Conservation (phyloP, 2,888 invertebrate genomes). For the Hymenopus coronatus region DNA sequence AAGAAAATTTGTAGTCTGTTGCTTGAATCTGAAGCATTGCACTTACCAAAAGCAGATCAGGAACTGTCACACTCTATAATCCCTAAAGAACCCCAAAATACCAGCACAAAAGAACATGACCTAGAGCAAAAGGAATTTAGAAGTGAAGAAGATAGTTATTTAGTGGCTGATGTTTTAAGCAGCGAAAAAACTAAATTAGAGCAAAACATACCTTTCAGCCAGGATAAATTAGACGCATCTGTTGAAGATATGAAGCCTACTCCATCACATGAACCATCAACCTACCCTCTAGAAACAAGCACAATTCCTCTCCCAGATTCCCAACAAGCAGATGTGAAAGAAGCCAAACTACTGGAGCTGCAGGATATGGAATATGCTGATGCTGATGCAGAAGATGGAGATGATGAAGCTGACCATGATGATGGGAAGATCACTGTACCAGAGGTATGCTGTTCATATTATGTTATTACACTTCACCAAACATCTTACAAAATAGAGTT, state of each 20-base stretch:
- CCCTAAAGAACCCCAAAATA: background rate
- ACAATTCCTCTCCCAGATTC: constrained; percentile 32
- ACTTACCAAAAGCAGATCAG: background rate
- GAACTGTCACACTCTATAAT: background rate
- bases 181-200: background rate
- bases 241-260: background rate
- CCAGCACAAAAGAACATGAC: background rate
- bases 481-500: too few relatives aligned
- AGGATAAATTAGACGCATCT: background rate
- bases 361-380: constrained; percentile 58
- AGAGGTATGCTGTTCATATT: background rate
- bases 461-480: background rate
- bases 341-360: constrained; percentile 49
- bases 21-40: background rate
- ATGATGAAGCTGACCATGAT: constrained; percentile 33
- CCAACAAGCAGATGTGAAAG: constrained; percentile 55
- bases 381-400: constrained; percentile 53
- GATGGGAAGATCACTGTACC: constrained; percentile 31
- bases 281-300: background rate
- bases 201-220: background rate
- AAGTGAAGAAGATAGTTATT: background rate
- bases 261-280: background rate
- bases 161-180: background rate
- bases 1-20: background rate
- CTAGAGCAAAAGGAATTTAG: background rate